These are phyloP conservation scores for Solen grandis DNA, from an alignment of 1,140 invertebrate genomes.

Conservation along the genomic window DNA sequence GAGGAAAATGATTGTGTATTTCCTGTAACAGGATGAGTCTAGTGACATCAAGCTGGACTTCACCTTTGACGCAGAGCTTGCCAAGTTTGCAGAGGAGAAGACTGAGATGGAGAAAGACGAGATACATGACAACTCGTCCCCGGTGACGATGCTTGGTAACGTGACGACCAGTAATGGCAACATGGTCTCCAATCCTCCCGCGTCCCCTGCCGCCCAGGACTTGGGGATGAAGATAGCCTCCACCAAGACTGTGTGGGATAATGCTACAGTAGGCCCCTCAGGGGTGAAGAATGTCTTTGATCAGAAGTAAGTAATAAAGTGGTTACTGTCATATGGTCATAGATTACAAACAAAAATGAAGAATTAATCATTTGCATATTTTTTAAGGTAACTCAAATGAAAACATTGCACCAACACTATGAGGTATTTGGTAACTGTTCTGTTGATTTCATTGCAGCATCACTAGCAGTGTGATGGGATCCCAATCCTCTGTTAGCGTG, in stretches of 20 bases:
- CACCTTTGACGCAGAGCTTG: constrained; percentile 88
- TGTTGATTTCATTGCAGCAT: constrained; percentile 40
- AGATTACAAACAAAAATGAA: not conserved
- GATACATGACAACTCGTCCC: constrained; percentile 78
- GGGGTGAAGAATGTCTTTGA: constrained; percentile 83
- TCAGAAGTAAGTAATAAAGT: constrained; percentile 81
- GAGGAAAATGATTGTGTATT: no score
- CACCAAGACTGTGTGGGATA: constrained; percentile 94
- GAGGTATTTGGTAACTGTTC: constrained; percentile 3
- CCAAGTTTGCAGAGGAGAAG: constrained; percentile 87
- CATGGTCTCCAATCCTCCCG: constrained; percentile 83
- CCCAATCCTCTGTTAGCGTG: constrained; percentile 27
- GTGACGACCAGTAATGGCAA: constrained; percentile 69
- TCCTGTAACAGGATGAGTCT: constrained; percentile 89
- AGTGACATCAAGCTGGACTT: constrained; percentile 96
- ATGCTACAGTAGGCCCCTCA: constrained; percentile 83
- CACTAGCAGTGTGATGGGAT: constrained; percentile 32
- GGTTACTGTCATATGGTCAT: not conserved
- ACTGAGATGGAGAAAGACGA: constrained; percentile 58
- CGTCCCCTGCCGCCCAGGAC: constrained; percentile 90
- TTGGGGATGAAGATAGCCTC: constrained; percentile 96
- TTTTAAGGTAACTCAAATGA: no score
- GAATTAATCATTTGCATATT: no score
- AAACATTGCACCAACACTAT: no score
- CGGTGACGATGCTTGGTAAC: constrained; percentile 82